phyloP scores from a whole-genome alignment of 53 echinoderm and acorn worm species.

The Holothuria scabra region DNA sequence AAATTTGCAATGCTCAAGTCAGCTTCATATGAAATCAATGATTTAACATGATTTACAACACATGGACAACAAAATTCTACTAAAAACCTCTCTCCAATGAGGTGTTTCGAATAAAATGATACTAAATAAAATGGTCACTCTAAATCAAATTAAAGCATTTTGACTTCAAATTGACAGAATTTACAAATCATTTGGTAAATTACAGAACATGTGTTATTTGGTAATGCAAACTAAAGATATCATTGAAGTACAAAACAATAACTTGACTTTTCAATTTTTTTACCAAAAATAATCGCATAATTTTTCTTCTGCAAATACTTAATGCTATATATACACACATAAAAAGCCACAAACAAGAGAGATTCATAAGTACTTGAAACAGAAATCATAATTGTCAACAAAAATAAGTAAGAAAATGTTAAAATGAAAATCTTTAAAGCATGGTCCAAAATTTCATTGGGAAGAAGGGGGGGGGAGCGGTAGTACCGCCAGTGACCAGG shows the following conservation, averaged over 20 bases:
- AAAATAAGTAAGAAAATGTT: too few species aligned
- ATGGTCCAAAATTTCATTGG: too few species aligned
- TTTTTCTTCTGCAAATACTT: neutral
- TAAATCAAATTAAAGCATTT: neutral
- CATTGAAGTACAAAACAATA: neutral
- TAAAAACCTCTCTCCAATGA: neutral
- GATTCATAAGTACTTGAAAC: too few species aligned
- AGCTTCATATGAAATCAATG: neutral
- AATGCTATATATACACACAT: too few species aligned
- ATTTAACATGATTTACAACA: neutral
- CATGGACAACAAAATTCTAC: neutral
- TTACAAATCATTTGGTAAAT: too few species aligned
- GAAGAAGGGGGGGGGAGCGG: too few species aligned
- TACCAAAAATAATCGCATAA: neutral
- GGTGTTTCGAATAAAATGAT: neutral
- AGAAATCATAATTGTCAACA: too few species aligned
- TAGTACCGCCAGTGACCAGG: too few species aligned
- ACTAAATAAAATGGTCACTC: neutral
- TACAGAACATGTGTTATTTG: too few species aligned
- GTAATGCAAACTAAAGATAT: neutral
- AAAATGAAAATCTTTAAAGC: too few species aligned
- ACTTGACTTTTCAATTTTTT: neutral
- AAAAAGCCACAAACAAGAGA: too few species aligned
- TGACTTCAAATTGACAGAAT: neutral
- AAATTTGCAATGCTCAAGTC: neutral